A percentile compares a stretch with the other conserved stretches of the same genome.
Conservation (phyloP, 92 coral and sea anemone genomes). For the Desmophyllum pertusum region DNA sequence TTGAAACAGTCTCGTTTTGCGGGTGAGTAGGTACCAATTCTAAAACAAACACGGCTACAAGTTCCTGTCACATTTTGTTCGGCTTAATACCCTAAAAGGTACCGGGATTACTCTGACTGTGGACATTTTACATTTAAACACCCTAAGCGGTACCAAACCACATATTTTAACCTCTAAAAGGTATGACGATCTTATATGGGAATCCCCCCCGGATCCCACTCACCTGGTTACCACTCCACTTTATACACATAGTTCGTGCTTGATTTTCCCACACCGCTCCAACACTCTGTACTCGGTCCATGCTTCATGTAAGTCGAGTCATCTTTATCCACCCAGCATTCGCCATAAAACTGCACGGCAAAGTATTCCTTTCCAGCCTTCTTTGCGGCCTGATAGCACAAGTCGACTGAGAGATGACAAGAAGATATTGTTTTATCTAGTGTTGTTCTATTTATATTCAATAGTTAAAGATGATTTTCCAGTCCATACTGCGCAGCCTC, state of each 20-base stretch:
- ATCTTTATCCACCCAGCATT: constrained; percentile 86
- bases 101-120: no score
- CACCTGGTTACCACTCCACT: constrained; percentile 48
- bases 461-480: background rate
- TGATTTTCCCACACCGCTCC: constrained; percentile 82
- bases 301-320: constrained; percentile 53
- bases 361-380: constrained; percentile 68
- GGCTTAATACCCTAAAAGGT: no score
- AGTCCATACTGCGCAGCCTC: background rate
- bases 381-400: constrained; percentile 79
- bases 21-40: no score
- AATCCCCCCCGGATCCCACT: no score
- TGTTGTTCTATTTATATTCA: no score
- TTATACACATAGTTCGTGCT: constrained; percentile 76
- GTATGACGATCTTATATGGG: no score
- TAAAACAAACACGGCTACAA: no score
- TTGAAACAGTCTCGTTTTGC: no score
- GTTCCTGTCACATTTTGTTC: no score
- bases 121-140: no score
- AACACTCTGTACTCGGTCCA: constrained; percentile 67
- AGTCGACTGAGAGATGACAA: constrained; percentile 41
- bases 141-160: no score
- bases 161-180: no score
- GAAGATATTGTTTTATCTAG: background rate
- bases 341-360: constrained; percentile 91